These are phyloP conservation scores for Lerista edwardsae DNA, from an alignment of 2,797 vertebrate genomes.

Conservation along the genomic window DNA sequence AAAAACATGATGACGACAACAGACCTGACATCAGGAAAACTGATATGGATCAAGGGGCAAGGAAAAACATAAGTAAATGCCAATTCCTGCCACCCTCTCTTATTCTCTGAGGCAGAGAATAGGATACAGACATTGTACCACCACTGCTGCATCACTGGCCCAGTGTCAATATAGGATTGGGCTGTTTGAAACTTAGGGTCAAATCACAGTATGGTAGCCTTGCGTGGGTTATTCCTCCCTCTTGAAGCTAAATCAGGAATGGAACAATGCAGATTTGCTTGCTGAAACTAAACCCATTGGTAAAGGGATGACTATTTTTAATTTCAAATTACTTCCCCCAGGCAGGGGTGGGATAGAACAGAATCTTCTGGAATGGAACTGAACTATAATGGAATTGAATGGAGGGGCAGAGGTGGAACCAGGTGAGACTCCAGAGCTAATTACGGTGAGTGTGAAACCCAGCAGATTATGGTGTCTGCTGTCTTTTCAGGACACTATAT, in stretches of 20 bases:
- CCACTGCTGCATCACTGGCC: too few species aligned
- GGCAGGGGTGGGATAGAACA: neutral
- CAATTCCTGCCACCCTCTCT: too few species aligned
- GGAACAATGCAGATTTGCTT: neutral
- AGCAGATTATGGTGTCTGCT: neutral
- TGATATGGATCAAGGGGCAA: too few species aligned
- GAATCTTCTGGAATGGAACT: neutral
- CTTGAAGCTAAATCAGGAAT: neutral
- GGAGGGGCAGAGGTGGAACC: neutral
- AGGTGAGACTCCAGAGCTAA: neutral
- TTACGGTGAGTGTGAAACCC: neutral
- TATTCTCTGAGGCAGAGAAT: too few species aligned
- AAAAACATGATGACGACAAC: too few species aligned
- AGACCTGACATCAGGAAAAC: too few species aligned
- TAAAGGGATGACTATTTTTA: neutral
- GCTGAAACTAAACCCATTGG: neutral
- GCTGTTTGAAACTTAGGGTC: too few species aligned
- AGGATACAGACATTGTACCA: too few species aligned
- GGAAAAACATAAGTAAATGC: too few species aligned
- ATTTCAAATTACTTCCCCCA: neutral
- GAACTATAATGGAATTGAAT: neutral
- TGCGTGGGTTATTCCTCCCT: neutral
- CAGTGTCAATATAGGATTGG: too few species aligned
- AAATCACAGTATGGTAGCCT: too few species aligned
- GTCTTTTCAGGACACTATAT: neutral